A percentile compares a stretch with the other conserved stretches of the same genome.
These are phyloP conservation scores for Enhydra lutris DNA, from an alignment of 2,113 vertebrate genomes.

Conservation along the genomic window DNA sequence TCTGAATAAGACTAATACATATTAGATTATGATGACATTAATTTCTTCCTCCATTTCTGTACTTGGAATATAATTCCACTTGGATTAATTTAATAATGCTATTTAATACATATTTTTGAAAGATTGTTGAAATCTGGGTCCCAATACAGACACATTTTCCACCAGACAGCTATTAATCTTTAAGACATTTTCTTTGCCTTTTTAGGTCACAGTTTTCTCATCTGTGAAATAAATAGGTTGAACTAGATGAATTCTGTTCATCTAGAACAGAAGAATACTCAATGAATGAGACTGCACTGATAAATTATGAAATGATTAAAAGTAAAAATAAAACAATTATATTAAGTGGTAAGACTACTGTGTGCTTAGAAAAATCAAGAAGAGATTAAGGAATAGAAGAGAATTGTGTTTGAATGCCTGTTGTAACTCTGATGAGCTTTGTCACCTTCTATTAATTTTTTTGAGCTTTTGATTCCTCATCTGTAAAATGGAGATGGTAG, in stretches of 20 bases:
- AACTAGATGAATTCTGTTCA: background rate
- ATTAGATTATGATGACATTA: background rate
- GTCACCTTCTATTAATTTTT: background rate
- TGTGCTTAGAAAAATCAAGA: background rate
- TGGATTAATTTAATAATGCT: background rate
- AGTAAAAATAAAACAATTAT: background rate
- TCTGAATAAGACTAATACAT: background rate
- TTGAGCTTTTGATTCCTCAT: background rate
- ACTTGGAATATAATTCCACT: background rate
- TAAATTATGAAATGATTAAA: background rate
- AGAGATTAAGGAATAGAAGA: background rate
- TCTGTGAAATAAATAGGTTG: background rate
- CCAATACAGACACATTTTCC: background rate
- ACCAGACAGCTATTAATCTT: background rate
- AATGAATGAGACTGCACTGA: background rate
- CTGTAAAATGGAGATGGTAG: background rate
- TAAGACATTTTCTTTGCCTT: background rate
- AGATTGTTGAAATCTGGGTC: background rate
- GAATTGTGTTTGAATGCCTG: background rate
- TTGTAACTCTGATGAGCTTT: background rate
- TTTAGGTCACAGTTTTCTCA: slow-evolving; percentile 6
- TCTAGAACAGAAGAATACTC: background rate
- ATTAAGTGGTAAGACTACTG: background rate
- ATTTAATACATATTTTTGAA: background rate
- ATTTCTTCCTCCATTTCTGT: background rate